Base-by-base conservation (phyloP, 2,113 vertebrate species). In the Oncorhynchus clarkii region DNA sequence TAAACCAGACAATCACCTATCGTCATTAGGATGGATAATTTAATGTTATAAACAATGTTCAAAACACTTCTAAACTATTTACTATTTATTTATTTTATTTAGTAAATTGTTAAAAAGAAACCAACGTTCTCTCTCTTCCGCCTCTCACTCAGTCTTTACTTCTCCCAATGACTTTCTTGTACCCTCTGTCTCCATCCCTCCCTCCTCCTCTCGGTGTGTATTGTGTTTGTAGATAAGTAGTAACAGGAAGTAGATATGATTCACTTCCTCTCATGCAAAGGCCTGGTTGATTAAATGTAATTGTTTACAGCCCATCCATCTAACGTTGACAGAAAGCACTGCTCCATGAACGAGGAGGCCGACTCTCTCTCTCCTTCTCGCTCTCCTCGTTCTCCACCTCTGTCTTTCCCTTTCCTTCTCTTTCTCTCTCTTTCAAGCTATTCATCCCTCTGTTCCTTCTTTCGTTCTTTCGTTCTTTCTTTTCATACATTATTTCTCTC, bases 201-300 rank as follows among this genome's bases (percentile, higher is more conserved):
- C 9, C 39, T 9, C 34, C 3, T 51, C 8, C 48, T 16, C 48
- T n/a, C 29, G 16, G 7, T 60, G 72, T 48, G 57, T 70, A 45
- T 29, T 67, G 29, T 67, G 27, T 67, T 67, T 67, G 29, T 67
- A 67, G 29, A 67, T 31, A 67, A 67, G 66, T 13, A 6, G 20
- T 27, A 59, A 60, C 29, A 34, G 72, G 11, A 70, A 71, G 49
- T 34, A 51, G 78, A 78, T n/a, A 51, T 71, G 45, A 64, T 54
- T 64, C 54, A 20, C 66, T 22, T 68, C 27, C 39, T 22, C 69
- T 74, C 69, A 11, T 77, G 75, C 51, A 72, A 48, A 66, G 14
- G 65, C 70, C 70, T 71, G 69, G 72, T 77, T 80, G 79, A 85
- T 80, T 77, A 78, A 85, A 75, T 69, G 76, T 57, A 73, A 74